These are phyloP conservation scores for Drosophila limbata DNA, from an alignment of 2,888 invertebrate species.

Conservation along the genomic window DNA sequence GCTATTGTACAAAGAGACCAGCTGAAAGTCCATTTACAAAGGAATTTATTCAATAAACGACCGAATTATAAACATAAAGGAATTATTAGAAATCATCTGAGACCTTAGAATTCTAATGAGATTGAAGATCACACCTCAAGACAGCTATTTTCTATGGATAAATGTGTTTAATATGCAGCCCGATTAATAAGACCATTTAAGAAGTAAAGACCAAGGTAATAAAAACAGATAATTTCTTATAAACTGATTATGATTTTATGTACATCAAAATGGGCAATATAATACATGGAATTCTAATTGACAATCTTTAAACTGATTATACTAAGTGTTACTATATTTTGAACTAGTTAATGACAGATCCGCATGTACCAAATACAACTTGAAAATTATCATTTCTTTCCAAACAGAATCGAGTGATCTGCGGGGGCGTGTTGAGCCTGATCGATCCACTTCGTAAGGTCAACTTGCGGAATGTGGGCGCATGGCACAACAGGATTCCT, in stretches of 20 bases:
- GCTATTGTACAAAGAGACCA: neutral
- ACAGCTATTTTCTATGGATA: neutral
- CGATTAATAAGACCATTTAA: neutral
- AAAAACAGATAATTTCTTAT: slow-evolving; percentile 27
- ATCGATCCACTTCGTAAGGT: slow-evolving; percentile 88
- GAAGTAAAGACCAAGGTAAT: neutral
- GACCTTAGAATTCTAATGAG: neutral
- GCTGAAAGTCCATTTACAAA: slow-evolving; percentile 21
- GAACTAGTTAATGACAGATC: slow-evolving; percentile 65
- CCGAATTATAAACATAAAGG: slow-evolving; percentile 18
- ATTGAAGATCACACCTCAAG: neutral
- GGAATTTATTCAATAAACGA: slow-evolving; percentile 19
- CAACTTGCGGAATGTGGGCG: slow-evolving; percentile 87
- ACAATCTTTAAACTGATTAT: slow-evolving; percentile 62
- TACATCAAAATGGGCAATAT: slow-evolving; percentile 65
- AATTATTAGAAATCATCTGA: slow-evolving; percentile 19
- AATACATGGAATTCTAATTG: slow-evolving; percentile 60
- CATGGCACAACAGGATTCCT: slow-evolving; percentile 89
- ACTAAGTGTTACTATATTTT: slow-evolving; percentile 68
- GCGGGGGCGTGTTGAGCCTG: slow-evolving; percentile 63
- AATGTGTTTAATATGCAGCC: neutral
- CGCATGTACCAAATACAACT: slow-evolving; percentile 1
- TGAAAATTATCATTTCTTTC: slow-evolving; percentile 55
- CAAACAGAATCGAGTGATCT: slow-evolving; percentile 58
- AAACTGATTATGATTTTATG: slow-evolving; percentile 57